These are phyloP conservation scores for Triops cancriformis DNA, from an alignment of 1,140 invertebrate species.

Conservation along the genomic window DNA sequence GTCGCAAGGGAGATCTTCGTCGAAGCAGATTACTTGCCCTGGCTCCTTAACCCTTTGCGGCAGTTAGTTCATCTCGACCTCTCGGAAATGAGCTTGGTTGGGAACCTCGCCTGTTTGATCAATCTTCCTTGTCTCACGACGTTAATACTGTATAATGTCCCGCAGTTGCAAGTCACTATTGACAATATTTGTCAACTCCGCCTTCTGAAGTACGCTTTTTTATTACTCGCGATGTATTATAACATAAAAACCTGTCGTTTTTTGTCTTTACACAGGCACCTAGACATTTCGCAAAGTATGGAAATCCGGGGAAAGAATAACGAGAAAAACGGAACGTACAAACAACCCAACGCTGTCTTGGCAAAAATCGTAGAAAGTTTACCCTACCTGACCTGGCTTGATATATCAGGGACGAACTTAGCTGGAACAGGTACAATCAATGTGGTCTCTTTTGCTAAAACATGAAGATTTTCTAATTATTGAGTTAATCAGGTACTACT, in stretches of 20 bases:
- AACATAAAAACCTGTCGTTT: slow-evolving; percentile 12
- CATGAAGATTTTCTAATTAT: slow-evolving; percentile 20
- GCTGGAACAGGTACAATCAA: slow-evolving; percentile 63
- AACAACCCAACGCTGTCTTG: slow-evolving; percentile 56
- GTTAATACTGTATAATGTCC: slow-evolving; percentile 66
- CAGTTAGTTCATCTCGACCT: slow-evolving; percentile 68
- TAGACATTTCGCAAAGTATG: slow-evolving; percentile 62
- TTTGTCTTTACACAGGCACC: slow-evolving; percentile 48
- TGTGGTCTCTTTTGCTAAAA: slow-evolving; percentile 33
- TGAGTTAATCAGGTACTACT: too few relatives aligned
- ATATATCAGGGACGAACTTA: slow-evolving; percentile 82
- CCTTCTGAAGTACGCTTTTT: slow-evolving; percentile 42
- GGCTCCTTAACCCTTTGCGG: slow-evolving; percentile 49
- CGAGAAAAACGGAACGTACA: slow-evolving; percentile 52
- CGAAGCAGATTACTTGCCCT: slow-evolving; percentile 41
- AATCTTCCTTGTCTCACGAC: slow-evolving; percentile 56
- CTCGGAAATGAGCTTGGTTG: slow-evolving; percentile 56
- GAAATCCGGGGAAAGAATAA: slow-evolving; percentile 44
- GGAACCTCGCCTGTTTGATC: slow-evolving; percentile 48
- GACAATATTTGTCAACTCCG: slow-evolving; percentile 48
- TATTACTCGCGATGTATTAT: slow-evolving; percentile 24
- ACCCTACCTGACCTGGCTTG: slow-evolving; percentile 65
- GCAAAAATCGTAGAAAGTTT: slow-evolving; percentile 59
- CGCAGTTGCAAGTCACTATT: slow-evolving; percentile 43
- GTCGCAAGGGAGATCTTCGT: slow-evolving; percentile 48